Evolutionary conservation across 2,888 invertebrate genomes (phyloP).

Genomic region (Meliscaeva auricollis): DNA sequence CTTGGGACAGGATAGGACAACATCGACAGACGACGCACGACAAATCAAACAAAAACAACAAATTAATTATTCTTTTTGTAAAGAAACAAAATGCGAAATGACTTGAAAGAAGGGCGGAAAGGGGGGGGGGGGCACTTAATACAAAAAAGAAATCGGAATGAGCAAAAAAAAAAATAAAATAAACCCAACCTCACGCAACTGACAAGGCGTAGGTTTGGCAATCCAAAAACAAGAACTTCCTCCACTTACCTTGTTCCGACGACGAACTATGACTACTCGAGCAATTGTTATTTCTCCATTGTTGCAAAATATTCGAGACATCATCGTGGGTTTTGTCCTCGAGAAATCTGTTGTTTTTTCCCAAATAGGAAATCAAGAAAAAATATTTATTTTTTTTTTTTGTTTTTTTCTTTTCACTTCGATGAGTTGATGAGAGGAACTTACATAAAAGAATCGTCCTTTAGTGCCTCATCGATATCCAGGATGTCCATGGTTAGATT

Average conservation of each 20-base stretch:
- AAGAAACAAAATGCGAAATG: constrained; percentile 2
- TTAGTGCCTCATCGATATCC: constrained; percentile 83
- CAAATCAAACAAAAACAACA: constrained; percentile 73
- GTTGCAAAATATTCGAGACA: constrained; percentile 83
- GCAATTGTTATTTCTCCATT: constrained; percentile 82
- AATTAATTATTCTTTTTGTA: constrained; percentile 69
- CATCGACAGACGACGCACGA: constrained; percentile 11
- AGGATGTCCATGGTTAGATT: constrained; percentile 81
- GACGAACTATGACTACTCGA: constrained; percentile 76
- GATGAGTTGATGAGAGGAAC: constrained; percentile 60
- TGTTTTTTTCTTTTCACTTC: constrained; percentile 14
- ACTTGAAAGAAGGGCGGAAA: neutral
- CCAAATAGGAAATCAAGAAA: constrained; percentile 45
- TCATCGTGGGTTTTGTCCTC: constrained; percentile 83
- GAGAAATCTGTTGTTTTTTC: constrained; percentile 80
- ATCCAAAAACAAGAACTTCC: constrained; percentile 2
- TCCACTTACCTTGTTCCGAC: constrained; percentile 80
- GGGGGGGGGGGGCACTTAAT: constrained; percentile 11
- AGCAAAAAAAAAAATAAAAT: constrained; percentile 16
- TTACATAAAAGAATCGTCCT: constrained; percentile 84
- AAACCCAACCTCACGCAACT: constrained; percentile 45
- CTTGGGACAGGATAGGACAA: constrained; percentile 34
- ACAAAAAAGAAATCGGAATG: constrained; percentile 24
- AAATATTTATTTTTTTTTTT: constrained; percentile 53
- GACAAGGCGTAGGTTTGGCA: constrained; percentile 60